Base-by-base conservation (phyloP, 2,797 vertebrate species). In the Notolepis coatsorum region DNA sequence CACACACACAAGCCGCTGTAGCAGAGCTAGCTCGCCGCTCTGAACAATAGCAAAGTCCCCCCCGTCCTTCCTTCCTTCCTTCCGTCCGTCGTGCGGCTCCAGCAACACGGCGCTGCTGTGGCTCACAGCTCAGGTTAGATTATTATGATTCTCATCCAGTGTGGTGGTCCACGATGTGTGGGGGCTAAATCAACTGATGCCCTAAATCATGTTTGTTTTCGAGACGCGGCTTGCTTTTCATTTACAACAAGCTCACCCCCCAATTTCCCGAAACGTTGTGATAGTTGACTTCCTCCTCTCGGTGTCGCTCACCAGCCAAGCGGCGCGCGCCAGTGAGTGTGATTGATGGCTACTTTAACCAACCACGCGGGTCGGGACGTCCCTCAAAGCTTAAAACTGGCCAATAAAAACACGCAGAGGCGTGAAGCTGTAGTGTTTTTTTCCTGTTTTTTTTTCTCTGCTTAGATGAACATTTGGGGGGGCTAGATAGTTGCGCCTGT, bases 1-100 rank as follows among this genome's bases (percentile, higher is more conserved):
- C 77, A 74, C 80, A 74, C 53, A 83, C 84, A 87, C 79, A 83
- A 88, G 69, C 81, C 68, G 73, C 71, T 75, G n/a, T 60, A 67
- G 73, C 80, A 74, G 76, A 85, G 89, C 88, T 88, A 91, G 86
- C 87, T 79, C 61, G 84, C 89, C 90, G 89, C 89, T 68, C 69
- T 77, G 78, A 89, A 93, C 91, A 93, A 93, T 92, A 88, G 75
- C 75, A 61, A 91, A 93, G 88, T 91, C 80, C 79, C 86, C 84
- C 89, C 90, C 84, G 88, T 91, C 80, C 79, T 85, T 84, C 89
- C 90, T 84, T 84, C 71, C 79, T 59, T 56, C 57, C 41, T 35
- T 75, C 63, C 72, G 54, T 80, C 43, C 76, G 62, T 23, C 56
- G 62, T 69, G 76, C 62, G 70, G 71, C 31, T 3, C 3, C 3